These are phyloP conservation scores for Chelonia mydas DNA, from an alignment of 2,797 vertebrate species.

Conservation along the genomic window DNA sequence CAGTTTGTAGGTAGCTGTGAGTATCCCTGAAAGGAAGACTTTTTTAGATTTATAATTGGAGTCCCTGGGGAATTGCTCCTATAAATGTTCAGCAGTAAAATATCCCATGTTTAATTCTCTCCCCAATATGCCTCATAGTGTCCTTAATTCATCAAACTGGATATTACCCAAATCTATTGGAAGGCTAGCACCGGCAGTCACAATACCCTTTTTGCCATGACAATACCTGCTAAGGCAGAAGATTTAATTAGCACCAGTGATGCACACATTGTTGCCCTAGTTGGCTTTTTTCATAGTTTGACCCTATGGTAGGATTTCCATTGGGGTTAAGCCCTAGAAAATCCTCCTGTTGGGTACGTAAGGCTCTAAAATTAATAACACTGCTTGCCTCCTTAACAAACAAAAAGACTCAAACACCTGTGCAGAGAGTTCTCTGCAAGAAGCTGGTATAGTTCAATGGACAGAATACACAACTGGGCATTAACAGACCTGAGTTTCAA, in stretches of 20 bases:
- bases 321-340: constrained; percentile 14
- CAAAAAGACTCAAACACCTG: neutral
- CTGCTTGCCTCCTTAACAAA: constrained; percentile 18
- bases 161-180: neutral
- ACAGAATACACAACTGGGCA: neutral
- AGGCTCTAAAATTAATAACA: neutral
- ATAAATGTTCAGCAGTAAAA: neutral
- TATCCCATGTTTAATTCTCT: neutral
- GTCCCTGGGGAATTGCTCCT: neutral
- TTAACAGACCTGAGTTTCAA: neutral
- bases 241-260: neutral
- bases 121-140: neutral
- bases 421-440: neutral
- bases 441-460: neutral
- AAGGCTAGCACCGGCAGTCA: neutral
- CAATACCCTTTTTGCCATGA: neutral
- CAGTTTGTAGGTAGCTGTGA: neutral
- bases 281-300: neutral
- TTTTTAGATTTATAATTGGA: neutral
- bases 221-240: neutral
- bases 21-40: neutral
- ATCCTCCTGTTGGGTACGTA: constrained; percentile 24
- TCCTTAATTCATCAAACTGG: neutral
- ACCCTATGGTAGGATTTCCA: neutral
- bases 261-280: neutral